Evolutionary conservation across 2,113 vertebrate species (phyloP).

Genomic region (Tachysurus fulvidraco): DNA sequence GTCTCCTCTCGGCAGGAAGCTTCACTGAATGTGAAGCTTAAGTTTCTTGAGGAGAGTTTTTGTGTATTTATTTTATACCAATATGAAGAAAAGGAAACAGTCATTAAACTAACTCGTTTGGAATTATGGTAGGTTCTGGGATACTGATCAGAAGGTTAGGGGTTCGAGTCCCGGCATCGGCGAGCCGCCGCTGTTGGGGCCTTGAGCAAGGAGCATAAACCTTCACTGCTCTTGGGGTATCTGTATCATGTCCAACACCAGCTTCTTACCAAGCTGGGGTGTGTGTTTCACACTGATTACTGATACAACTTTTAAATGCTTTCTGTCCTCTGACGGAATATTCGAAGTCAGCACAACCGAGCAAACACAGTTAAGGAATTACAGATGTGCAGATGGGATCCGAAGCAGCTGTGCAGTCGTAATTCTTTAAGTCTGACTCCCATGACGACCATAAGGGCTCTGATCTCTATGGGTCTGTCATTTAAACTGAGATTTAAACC

Average conservation of each 20-base stretch:
- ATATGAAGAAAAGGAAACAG: neutral
- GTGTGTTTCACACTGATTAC: neutral
- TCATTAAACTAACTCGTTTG: neutral
- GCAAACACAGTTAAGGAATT: neutral
- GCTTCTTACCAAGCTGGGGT: too few species aligned
- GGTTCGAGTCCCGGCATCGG: neutral
- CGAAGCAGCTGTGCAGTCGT: neutral
- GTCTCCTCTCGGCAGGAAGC: constrained; percentile 53
- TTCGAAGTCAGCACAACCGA: neutral
- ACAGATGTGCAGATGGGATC: constrained; percentile 15
- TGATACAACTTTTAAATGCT: neutral
- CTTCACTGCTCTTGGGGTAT: too few species aligned
- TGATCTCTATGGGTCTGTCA: neutral
- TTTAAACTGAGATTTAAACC: constrained; percentile 21
- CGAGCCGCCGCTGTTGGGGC: neutral
- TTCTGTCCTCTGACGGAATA: neutral
- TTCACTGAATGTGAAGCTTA: neutral
- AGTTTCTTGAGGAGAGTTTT: neutral
- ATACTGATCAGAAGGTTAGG: too few species aligned
- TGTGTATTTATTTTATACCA: neutral
- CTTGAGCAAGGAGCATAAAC: too few species aligned
- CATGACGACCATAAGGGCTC: neutral
- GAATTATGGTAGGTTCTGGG: neutral
- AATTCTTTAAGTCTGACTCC: constrained; percentile 15
- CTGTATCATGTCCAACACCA: neutral